A percentile compares a stretch with the other conserved stretches of the same genome.
Evolutionary conservation across 2,113 vertebrate genomes (phyloP).

Genomic region (Zosterops hypoxanthus): DNA sequence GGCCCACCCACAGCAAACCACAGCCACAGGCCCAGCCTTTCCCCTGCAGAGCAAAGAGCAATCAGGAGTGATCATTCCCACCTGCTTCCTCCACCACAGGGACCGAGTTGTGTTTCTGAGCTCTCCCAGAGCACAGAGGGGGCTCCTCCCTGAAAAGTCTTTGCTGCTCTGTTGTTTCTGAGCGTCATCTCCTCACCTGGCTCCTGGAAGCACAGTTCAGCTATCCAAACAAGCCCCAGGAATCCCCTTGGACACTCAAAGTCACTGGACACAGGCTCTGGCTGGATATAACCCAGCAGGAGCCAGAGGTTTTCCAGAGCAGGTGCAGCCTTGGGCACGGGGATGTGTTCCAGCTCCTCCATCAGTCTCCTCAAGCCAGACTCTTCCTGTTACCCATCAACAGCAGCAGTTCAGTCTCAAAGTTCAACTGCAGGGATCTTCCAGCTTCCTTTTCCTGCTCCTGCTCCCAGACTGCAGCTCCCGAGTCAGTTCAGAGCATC

Average conservation of each 20-base stretch:
- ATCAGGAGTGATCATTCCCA: neutral
- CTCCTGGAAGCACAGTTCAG: neutral
- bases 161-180: neutral
- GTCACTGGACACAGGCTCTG: neutral
- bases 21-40: neutral
- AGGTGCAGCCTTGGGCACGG: too few species aligned
- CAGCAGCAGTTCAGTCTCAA: neutral
- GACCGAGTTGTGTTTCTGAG: neutral
- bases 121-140: neutral
- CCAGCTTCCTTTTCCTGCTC: neutral
- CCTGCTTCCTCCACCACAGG: neutral
- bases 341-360: neutral
- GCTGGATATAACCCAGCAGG: neutral
- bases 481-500: neutral
- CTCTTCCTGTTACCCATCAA: neutral
- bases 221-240: neutral
- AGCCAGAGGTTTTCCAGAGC: neutral
- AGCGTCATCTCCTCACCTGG: neutral
- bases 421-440: neutral
- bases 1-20: neutral
- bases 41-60: neutral
- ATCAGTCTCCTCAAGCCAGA: neutral
- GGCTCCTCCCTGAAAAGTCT: neutral
- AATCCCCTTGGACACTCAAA: fast-evolving
- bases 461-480: neutral